Conservation (phyloP, 2,797 vertebrate genomes). For the Dipus sagitta region DNA sequence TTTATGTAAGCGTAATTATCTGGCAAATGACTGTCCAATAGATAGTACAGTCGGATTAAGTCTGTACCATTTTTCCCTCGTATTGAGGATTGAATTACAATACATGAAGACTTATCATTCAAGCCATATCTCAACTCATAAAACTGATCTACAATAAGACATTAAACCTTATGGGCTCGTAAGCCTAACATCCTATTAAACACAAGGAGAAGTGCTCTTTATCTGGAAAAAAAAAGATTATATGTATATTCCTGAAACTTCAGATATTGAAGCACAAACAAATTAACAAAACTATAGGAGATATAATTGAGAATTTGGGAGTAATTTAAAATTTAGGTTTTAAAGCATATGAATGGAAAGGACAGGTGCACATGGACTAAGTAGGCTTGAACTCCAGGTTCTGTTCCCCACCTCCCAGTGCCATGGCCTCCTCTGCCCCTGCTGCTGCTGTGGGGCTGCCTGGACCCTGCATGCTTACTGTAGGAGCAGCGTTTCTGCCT, state of each 20-base stretch:
- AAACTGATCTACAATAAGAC: not conserved
- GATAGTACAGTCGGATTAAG: not conserved
- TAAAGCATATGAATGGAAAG: not conserved
- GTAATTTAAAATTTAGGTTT: constrained; percentile 7
- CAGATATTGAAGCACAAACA: not conserved
- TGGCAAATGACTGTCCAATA: not conserved
- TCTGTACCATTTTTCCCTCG: not conserved
- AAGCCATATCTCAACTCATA: not conserved
- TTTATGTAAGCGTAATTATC: not conserved
- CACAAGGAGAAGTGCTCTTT: not conserved
- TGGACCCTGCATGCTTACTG: too few relatives aligned
- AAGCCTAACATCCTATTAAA: not conserved
- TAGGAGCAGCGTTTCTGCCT: too few relatives aligned
- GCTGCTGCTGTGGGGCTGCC: too few relatives aligned
- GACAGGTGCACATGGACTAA: not conserved
- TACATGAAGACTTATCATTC: too few relatives aligned
- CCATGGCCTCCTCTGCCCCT: too few relatives aligned
- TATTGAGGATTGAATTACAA: not conserved
- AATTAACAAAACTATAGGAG: not conserved
- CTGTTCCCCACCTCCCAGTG: too few relatives aligned
- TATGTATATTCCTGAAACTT: constrained; percentile 42
- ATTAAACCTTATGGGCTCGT: not conserved
- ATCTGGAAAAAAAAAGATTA: not conserved
- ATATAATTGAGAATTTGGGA: not conserved
- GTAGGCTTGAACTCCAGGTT: too few relatives aligned